A percentile compares a stretch with the other conserved stretches of the same genome.
phyloP scores from a whole-genome alignment of 2,888 invertebrate species.

The Ichneumoninae sp. region DNA sequence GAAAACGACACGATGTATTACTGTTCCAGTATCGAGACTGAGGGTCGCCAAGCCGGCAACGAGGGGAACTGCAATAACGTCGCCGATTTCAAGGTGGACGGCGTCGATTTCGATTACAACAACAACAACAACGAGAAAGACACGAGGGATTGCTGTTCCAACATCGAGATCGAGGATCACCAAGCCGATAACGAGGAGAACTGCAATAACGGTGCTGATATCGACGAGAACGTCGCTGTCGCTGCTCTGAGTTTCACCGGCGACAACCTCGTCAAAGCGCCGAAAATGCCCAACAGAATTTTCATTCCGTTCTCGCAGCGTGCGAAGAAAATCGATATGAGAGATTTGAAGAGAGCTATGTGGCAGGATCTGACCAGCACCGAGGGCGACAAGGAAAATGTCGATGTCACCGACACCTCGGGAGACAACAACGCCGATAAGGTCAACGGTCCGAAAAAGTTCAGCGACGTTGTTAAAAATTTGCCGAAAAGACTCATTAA shows the following conservation, averaged over 20 bases:
- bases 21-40: slow-evolving; percentile 83
- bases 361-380: slow-evolving; percentile 87
- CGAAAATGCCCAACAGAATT: slow-evolving; percentile 88
- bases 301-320: slow-evolving; percentile 92
- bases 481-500: slow-evolving; percentile 86
- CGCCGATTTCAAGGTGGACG: slow-evolving; percentile 81
- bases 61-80: slow-evolving; percentile 74
- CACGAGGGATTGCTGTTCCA: slow-evolving; percentile 85
- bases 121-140: slow-evolving; percentile 85
- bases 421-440: slow-evolving; percentile 50
- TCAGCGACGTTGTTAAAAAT: slow-evolving; percentile 86
- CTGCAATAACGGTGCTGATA: slow-evolving; percentile 79
- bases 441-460: slow-evolving; percentile 78
- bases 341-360: slow-evolving; percentile 90
- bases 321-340: slow-evolving; percentile 95
- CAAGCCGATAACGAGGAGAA: slow-evolving; percentile 64
- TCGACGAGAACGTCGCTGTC: slow-evolving; percentile 75
- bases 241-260: slow-evolving; percentile 82
- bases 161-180: slow-evolving; percentile 75
- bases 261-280: slow-evolving; percentile 88
- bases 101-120: slow-evolving; percentile 85
- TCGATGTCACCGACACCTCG: slow-evolving; percentile 71
- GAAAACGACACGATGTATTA: slow-evolving; percentile 85
- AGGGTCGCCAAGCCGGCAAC: slow-evolving; percentile 65
- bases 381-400: slow-evolving; percentile 79